Evolutionary conservation across 2,888 invertebrate species (phyloP).

Genomic region (Tribolium freemani): DNA sequence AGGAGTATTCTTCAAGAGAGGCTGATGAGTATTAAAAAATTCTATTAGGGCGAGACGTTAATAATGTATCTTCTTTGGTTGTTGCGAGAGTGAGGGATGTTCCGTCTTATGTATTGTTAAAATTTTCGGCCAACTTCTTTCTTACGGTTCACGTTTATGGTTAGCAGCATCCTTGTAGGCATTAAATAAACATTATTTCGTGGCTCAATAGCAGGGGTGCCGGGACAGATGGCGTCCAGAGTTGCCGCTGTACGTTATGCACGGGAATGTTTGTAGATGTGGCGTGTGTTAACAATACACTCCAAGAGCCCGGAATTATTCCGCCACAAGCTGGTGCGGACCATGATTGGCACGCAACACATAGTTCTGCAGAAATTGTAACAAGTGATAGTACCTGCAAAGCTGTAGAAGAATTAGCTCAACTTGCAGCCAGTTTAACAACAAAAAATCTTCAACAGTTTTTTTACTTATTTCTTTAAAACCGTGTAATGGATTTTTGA

Average conservation of each 20-base stretch:
- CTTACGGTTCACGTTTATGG: constrained; percentile 33
- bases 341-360: constrained; percentile 33
- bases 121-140: constrained; percentile 33
- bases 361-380: neutral
- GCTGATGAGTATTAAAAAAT: constrained; percentile 36
- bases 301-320: constrained; percentile 25
- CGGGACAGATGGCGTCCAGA: constrained; percentile 29
- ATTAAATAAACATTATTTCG: constrained; percentile 43
- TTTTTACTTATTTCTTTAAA: no score
- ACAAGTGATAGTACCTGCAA: no score
- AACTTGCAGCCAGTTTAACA: no score
- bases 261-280: constrained; percentile 35
- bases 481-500: no score
- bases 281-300: constrained; percentile 36
- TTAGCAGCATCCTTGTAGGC: constrained; percentile 30
- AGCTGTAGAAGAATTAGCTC: no score
- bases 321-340: constrained; percentile 26
- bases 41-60: constrained; percentile 29
- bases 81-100: constrained; percentile 15
- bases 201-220: constrained; percentile 27
- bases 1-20: constrained; percentile 10
- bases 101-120: constrained; percentile 37
- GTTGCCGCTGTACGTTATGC: constrained; percentile 32
- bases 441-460: no score
- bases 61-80: constrained; percentile 24